A percentile compares a stretch with the other conserved stretches of the same genome.
These are phyloP conservation scores for Scomberomorus guttatus DNA, from an alignment of 2,797 vertebrate species.

Conservation along the genomic window DNA sequence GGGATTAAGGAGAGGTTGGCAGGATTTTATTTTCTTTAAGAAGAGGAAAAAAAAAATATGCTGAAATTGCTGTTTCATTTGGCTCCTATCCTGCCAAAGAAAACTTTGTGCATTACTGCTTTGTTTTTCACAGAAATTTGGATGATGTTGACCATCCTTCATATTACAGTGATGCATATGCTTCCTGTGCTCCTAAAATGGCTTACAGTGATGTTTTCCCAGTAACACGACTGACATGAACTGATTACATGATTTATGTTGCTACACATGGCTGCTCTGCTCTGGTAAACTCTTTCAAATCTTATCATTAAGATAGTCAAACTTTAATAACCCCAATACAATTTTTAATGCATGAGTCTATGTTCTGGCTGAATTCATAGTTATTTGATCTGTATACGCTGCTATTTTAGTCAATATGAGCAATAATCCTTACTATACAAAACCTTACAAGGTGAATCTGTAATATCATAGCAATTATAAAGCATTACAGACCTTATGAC, in stretches of 20 bases:
- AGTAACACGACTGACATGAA: background rate
- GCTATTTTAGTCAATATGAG: background rate
- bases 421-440: background rate
- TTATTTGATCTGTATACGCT: background rate
- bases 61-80: conserved; percentile 47
- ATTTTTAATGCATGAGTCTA: too few species aligned
- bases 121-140: conserved; percentile 16
- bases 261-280: background rate
- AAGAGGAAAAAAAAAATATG: conserved; percentile 4
- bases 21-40: conserved; percentile 51
- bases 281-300: too few species aligned
- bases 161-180: background rate
- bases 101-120: conserved; percentile 15
- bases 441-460: background rate
- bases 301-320: too few species aligned
- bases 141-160: conserved; percentile 24
- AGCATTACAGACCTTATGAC: background rate
- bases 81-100: conserved; percentile 50
- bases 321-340: background rate
- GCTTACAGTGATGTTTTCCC: background rate
- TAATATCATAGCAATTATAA: background rate
- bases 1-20: conserved; percentile 42
- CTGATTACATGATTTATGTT: background rate
- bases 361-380: background rate
- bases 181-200: background rate